These are phyloP conservation scores for Periparus ater DNA, from an alignment of 2,797 vertebrate genomes.

Conservation along the genomic window DNA sequence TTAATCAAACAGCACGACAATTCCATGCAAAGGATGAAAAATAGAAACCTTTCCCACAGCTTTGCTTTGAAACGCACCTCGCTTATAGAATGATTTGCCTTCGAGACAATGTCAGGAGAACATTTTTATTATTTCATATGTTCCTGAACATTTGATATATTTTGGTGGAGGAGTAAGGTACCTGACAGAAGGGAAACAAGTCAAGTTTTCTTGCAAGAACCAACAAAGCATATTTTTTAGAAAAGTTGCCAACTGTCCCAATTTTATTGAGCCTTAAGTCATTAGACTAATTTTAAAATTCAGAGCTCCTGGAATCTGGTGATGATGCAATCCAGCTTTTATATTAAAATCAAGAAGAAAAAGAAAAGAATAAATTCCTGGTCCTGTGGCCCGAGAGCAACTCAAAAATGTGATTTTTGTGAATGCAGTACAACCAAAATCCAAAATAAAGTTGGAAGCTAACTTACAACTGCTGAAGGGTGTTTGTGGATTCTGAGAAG, in stretches of 20 bases:
- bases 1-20: not conserved
- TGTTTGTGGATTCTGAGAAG: not conserved
- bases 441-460: not conserved
- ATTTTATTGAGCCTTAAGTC: not conserved
- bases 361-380: not conserved
- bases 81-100: constrained; percentile 2
- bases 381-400: not conserved
- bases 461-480: not conserved
- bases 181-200: not conserved
- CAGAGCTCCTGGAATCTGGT: not conserved
- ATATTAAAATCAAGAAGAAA: not conserved
- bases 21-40: not conserved
- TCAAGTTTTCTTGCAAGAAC: not conserved
- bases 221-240: not conserved
- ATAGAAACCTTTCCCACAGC: not conserved
- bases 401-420: not conserved
- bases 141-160: constrained; percentile 19
- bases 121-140: not conserved
- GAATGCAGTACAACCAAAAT: not conserved
- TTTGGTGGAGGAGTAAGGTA: not conserved
- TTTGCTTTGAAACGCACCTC: not conserved
- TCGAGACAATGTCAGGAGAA: not conserved
- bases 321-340: not conserved
- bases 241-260: not conserved
- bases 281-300: not conserved